A percentile compares a stretch with the other conserved stretches of the same genome.
Conservation (phyloP, 2,888 invertebrate genomes). For the Yponomeuta sedellus region DNA sequence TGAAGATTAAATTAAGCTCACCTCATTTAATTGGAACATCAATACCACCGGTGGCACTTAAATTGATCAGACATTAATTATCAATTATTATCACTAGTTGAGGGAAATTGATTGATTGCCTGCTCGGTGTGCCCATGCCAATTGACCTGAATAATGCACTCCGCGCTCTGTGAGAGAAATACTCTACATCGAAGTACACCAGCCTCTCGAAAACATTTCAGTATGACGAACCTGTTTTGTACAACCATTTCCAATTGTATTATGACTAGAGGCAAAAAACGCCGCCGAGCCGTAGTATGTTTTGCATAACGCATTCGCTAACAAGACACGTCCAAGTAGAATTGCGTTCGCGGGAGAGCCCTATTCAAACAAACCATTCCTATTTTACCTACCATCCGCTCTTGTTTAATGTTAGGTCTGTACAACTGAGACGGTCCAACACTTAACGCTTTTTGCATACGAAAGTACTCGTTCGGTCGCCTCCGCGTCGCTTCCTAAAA, state of each 20-base stretch:
- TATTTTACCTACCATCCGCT: slow-evolving; percentile 68
- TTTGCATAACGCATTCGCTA: slow-evolving; percentile 73
- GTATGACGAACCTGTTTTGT: neutral
- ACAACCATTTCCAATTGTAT: neutral
- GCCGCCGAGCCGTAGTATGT: neutral
- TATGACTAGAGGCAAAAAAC: slow-evolving; percentile 17
- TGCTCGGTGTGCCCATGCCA: slow-evolving; percentile 42
- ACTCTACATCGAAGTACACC: neutral
- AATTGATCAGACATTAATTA: slow-evolving; percentile 36
- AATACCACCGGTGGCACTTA: slow-evolving; percentile 17
- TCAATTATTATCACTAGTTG: slow-evolving; percentile 46
- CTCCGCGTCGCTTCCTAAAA: slow-evolving; percentile 67
- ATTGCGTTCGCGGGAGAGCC: slow-evolving; percentile 75
- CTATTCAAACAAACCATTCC: slow-evolving; percentile 75
- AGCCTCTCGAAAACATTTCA: neutral
- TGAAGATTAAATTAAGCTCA: neutral
- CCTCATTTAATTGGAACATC: slow-evolving; percentile 25
- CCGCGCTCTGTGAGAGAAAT: neutral
- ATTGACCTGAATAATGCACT: slow-evolving; percentile 44
- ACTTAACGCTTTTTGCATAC: slow-evolving; percentile 76
- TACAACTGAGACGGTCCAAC: slow-evolving; percentile 71
- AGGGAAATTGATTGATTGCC: slow-evolving; percentile 52
- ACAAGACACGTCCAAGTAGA: slow-evolving; percentile 73
- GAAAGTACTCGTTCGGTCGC: slow-evolving; percentile 47
- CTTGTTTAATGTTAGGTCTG: slow-evolving; percentile 73